phyloP scores from a whole-genome alignment of 2,113 vertebrate species.

The Oncorhynchus kisutch region DNA sequence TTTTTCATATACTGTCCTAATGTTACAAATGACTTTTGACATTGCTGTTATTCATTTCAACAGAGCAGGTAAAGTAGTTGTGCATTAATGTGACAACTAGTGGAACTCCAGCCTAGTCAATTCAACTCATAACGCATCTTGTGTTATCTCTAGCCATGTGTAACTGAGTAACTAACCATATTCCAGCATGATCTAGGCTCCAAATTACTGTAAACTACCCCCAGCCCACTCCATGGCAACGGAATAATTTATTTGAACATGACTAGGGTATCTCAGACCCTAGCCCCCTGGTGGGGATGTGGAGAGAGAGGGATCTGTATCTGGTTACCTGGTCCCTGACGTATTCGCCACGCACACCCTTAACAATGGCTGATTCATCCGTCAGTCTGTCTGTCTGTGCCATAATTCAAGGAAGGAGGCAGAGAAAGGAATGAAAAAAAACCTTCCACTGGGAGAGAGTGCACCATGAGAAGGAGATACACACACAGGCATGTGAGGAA shows the following conservation, averaged over 20 bases:
- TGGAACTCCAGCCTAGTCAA: constrained; percentile 47
- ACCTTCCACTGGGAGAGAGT: constrained; percentile 6
- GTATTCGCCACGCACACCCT: constrained; percentile 54
- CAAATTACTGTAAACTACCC: constrained; percentile 68
- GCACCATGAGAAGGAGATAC: constrained; percentile 4
- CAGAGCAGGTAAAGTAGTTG: background rate
- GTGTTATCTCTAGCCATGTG: constrained; percentile 32
- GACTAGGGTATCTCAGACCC: constrained; percentile 61
- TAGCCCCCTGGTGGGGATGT: constrained; percentile 57
- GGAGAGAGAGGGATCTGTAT: constrained; percentile 52
- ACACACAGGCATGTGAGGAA: background rate
- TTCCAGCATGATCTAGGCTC: constrained; percentile 64
- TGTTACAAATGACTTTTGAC: background rate
- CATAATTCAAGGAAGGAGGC: background rate
- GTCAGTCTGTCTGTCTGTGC: constrained; percentile 23
- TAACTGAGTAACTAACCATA: constrained; percentile 43
- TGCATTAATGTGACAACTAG: constrained; percentile 27
- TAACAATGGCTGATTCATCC: constrained; percentile 68
- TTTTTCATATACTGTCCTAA: too few species aligned
- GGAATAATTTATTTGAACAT: constrained; percentile 70
- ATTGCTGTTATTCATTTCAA: background rate
- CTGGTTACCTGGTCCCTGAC: constrained; percentile 52
- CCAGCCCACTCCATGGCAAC: constrained; percentile 56
- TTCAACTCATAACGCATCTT: constrained; percentile 48
- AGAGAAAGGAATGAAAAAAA: constrained; percentile 33